phyloP scores from a whole-genome alignment of 2,113 vertebrate species.

The Engystomops pustulosus region DNA sequence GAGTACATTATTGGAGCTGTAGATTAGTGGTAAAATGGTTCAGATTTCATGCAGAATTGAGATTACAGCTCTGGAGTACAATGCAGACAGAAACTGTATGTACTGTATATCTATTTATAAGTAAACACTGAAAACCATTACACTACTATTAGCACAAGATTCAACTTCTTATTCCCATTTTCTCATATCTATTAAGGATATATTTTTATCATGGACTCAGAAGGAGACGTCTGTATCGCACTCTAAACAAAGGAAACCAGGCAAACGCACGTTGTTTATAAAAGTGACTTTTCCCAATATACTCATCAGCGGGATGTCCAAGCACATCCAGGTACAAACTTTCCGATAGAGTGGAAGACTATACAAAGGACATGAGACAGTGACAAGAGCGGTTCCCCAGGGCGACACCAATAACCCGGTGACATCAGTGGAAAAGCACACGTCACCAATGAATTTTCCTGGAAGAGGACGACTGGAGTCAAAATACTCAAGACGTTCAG shows the following conservation, averaged over 20 bases:
- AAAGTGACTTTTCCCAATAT: not conserved
- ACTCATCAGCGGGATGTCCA: not conserved
- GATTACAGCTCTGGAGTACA: no score
- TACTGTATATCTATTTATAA: not conserved
- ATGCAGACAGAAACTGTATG: no score
- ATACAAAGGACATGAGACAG: slow-evolving; percentile 1
- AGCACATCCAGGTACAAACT: not conserved
- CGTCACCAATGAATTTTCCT: not conserved
- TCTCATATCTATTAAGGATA: not conserved
- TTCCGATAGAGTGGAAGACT: not conserved
- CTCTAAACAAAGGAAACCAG: not conserved
- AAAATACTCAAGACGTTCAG: no score
- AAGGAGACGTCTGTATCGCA: not conserved
- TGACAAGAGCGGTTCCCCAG: not conserved
- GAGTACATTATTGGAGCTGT: no score
- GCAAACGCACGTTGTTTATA: not conserved
- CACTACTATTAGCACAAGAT: not conserved
- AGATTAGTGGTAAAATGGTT: no score
- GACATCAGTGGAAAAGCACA: not conserved
- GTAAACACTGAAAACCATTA: not conserved
- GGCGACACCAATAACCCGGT: not conserved
- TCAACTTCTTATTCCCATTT: not conserved
- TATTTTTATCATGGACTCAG: not conserved
- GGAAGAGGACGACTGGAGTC: not conserved
- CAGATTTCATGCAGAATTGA: no score